Evolutionary conservation across 2,888 invertebrate genomes (phyloP), one percentile per base, ranked within the genome.

Genomic region (Heliconius cydno): DNA sequence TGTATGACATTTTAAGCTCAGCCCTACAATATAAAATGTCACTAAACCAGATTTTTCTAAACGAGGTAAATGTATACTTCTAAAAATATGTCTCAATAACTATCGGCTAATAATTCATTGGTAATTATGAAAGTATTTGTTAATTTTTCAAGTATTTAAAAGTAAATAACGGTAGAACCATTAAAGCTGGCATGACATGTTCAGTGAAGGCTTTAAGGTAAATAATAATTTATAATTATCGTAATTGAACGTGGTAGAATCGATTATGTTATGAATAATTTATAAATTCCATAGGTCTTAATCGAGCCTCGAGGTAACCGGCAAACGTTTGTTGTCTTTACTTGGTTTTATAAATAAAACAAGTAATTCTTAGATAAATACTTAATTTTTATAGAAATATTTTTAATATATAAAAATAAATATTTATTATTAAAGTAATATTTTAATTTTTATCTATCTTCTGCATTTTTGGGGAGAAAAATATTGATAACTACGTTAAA

Each of bases 191-290:
- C 52, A 67, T 73, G 72, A 73, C 72, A 79, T 71, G 46, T 79
- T 75, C 65, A 41, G 41, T 70, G 70, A 70, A 70, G 71, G 34
- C 38, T 22, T 78, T 73, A 73, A 65, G 41, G 71, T 79, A 72
- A 80, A 79, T 80, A 80, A 79, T 82, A 80, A 80, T 82, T 79
- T 79, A 82, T 82, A 79, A 77, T 79, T 76, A 79, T 38, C 71
- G 63, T 77, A 70, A 77, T 80, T 68, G 77, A 57, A 80, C 60
- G 52, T 78, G 70, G 80, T 74, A 72, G 73, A 74, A 76, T 73
- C 70, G 41, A 76, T 77, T 79, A 80, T 75, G 67, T 73, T 76
- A 79, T 82, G 77, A 82, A 82, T 82, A 76, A 82, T 82, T 80
- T 77, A 65, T 67, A 77, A 77, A 80, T 82, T 77, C 80, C 70